Percentiles rank a stretch among this genome's conserved stretches.
Conservation (phyloP, 2,888 invertebrate genomes). For the Apeira syringaria region DNA sequence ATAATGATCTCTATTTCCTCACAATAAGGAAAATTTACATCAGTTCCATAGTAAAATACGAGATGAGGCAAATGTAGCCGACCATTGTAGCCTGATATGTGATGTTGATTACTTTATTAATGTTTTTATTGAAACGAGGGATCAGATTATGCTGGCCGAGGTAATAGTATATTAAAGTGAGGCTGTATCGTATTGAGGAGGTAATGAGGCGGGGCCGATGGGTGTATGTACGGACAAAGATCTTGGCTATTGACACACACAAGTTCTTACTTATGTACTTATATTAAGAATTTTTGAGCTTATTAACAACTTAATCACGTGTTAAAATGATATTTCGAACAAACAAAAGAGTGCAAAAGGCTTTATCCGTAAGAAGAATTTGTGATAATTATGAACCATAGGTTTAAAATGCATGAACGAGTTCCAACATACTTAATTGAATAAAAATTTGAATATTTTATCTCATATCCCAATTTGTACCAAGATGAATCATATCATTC, state of each 20-base stretch:
- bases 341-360: conserved; percentile 31
- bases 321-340: conserved; percentile 40
- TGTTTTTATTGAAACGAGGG: conserved; percentile 71
- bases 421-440: conserved; percentile 69
- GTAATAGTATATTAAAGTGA: conserved; percentile 64
- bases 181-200: conserved; percentile 70
- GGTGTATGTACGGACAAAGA: conserved; percentile 71
- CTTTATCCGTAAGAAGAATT: conserved; percentile 19
- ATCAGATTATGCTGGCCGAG: conserved; percentile 60
- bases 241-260: conserved; percentile 65
- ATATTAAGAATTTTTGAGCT: conserved; percentile 57
- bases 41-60: conserved; percentile 35
- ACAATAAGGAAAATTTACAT: conserved; percentile 38
- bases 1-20: conserved; percentile 45
- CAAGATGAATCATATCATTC: conserved; percentile 69
- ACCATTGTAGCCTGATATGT: conserved; percentile 68
- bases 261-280: conserved; percentile 46
- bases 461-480: conserved; percentile 68
- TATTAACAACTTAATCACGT: conserved; percentile 55
- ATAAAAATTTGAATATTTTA: conserved; percentile 74
- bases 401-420: conserved; percentile 52
- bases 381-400: conserved; percentile 3
- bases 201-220: conserved; percentile 77
- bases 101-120: conserved; percentile 70
- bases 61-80: conserved; percentile 45